Conservation (phyloP, 2,113 vertebrate species). For the Nesospiza acunhae region DNA sequence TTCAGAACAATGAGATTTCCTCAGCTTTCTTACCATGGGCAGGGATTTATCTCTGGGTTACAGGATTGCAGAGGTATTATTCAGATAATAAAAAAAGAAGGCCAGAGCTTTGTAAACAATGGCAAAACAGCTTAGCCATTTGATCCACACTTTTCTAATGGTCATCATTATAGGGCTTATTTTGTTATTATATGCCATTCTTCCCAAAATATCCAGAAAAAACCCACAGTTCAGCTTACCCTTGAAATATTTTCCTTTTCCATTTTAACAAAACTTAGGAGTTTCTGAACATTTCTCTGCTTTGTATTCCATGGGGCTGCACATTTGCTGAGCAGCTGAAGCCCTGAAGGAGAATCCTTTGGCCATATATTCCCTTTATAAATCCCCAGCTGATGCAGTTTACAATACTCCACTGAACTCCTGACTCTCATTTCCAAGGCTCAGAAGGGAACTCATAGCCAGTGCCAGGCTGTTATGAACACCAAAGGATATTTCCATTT, state of each 20-base stretch:
- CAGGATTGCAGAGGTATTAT: neutral
- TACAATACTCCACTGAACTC: conserved; percentile 2
- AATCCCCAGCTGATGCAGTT: conserved; percentile 23
- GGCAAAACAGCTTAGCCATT: neutral
- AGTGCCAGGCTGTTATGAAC: neutral
- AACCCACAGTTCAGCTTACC: neutral
- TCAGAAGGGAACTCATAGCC: neutral
- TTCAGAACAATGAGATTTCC: conserved; percentile 18
- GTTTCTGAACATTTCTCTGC: neutral
- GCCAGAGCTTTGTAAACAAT: conserved; percentile 10
- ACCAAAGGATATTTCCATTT: neutral
- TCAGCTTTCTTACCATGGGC: conserved; percentile 13
- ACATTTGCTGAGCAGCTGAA: neutral
- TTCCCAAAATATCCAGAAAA: neutral
- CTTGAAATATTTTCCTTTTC: neutral
- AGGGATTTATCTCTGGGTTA: conserved; percentile 27
- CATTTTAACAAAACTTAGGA: neutral
- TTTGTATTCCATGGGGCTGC: neutral
- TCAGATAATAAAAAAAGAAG: conserved; percentile 3
- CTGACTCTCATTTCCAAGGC: conserved; percentile 1
- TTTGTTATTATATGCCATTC: neutral
- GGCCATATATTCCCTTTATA: neutral
- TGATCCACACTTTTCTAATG: neutral
- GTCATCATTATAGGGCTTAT: neutral
- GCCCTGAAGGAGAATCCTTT: conserved; percentile 2